Percentiles rank a stretch among this genome's conserved stretches.
Evolutionary conservation across 2,888 invertebrate species (phyloP).

Genomic region (Galerucella pusilla): DNA sequence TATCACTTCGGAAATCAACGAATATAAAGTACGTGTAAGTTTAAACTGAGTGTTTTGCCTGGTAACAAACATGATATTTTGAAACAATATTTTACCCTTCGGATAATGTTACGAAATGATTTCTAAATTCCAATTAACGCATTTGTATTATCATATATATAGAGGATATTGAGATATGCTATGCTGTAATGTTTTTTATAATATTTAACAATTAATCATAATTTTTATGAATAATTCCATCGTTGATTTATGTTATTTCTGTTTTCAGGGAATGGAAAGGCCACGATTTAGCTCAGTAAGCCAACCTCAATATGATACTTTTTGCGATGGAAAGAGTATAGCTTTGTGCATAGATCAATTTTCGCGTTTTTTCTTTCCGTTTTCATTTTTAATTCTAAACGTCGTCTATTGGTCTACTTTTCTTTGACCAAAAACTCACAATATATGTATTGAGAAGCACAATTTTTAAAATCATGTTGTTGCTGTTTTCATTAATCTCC

Average conservation of each 20-base stretch:
- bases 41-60: not conserved
- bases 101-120: not conserved
- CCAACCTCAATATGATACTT: constrained; percentile 84
- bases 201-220: not conserved
- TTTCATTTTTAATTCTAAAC: constrained; percentile 90
- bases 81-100: not conserved
- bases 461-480: constrained; percentile 22
- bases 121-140: constrained; percentile 2
- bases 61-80: not conserved
- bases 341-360: constrained; percentile 89
- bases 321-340: constrained; percentile 82
- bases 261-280: constrained; percentile 67
- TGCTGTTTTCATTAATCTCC: constrained; percentile 6
- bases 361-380: constrained; percentile 90
- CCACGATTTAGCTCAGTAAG: constrained; percentile 70
- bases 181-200: not conserved
- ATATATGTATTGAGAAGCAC: constrained; percentile 19
- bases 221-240: no score
- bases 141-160: not conserved
- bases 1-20: constrained; percentile 76
- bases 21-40: constrained; percentile 73
- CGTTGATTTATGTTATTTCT: not conserved
- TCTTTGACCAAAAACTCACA: constrained; percentile 59
- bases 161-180: not conserved
- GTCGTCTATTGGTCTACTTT: constrained; percentile 92